Evolutionary conservation across 2,113 vertebrate species (phyloP).

Genomic region (Vidua macroura): DNA sequence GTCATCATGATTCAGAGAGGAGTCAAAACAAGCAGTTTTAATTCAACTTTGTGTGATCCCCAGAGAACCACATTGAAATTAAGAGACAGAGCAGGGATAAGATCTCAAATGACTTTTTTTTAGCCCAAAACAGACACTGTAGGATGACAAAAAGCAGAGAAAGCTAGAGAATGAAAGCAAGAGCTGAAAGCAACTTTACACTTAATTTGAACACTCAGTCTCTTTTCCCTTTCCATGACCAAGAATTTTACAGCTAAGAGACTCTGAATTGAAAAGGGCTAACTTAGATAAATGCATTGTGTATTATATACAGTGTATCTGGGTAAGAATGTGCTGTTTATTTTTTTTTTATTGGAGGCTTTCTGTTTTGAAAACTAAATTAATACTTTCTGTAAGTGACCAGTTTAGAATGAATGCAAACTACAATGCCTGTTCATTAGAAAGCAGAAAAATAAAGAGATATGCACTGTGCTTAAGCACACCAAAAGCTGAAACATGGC

Average conservation of each 20-base stretch:
- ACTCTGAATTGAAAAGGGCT: slow-evolving; percentile 16
- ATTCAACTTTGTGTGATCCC: not conserved
- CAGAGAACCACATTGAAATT: not conserved
- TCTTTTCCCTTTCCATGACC: not conserved
- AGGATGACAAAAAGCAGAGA: slow-evolving; percentile 53
- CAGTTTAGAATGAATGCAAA: slow-evolving; percentile 27
- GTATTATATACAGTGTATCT: not conserved
- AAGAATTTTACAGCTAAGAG: not conserved
- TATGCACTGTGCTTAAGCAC: slow-evolving; percentile 34
- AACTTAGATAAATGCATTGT: not conserved
- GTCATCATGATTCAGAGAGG: slow-evolving; percentile 2
- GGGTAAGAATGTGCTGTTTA: not conserved
- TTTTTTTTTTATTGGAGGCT: not conserved
- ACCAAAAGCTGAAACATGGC: slow-evolving; percentile 40
- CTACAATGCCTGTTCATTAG: slow-evolving; percentile 51
- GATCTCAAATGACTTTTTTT: slow-evolving; percentile 2
- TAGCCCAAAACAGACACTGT: slow-evolving; percentile 55
- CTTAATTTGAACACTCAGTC: not conserved
- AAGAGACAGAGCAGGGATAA: slow-evolving; percentile 26
- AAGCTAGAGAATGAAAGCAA: slow-evolving; percentile 44
- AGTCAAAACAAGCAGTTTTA: slow-evolving; percentile 38
- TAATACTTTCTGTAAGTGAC: not conserved
- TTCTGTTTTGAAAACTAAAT: slow-evolving; percentile 7
- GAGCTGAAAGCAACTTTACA: slow-evolving; percentile 43
- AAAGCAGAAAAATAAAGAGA: slow-evolving; percentile 25